Evolutionary conservation across 1,140 invertebrate genomes (phyloP), one percentile per base, ranked within the genome.

Genomic region (Papilio helenus): DNA sequence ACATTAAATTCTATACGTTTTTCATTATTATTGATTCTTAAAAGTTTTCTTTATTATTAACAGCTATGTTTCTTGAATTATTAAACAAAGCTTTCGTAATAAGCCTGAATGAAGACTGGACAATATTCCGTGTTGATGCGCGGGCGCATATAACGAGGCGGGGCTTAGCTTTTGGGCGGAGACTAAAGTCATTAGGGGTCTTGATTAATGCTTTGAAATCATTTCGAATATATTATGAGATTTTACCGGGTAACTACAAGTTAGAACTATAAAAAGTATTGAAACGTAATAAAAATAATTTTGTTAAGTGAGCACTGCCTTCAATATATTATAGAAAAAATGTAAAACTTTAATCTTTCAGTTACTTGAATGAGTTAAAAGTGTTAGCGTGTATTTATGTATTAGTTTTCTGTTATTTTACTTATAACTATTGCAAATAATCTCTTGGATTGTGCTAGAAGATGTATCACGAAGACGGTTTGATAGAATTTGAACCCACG

Each of bases 101-200:
- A 29, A 12, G 14, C 14, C 2, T 34, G 61, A 68, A 68, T 68
- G 26, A 68, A 34, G 61, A 68, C 61, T 68, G 61, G 29, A 68
- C 61, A 16, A 34, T 16, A 0, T 29, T 14, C 12, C 4, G 14
- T 2, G 58, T 3, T 61, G 10, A 42, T 77, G 73, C 80, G 80
- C 73, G 26, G 29, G 34, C 81, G 78, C 80, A 76, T 16, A 18
- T 20, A 1, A 72, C 26, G 34, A 72, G 81, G 83, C 83, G 82
- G 80, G 29, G 82, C 79, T 81, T 81, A 34, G 18, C 16, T 20
- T 79, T 80, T 44, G 80, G 82, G 82, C 80, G 82, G 78, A 16
- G 82, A 78, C 23, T 49, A 49, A 73, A 44, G 14, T 51, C 72
- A 49, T 74, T 72, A 42, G 61, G 61, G 61, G 39, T 46, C 61